Base-by-base conservation (phyloP, 2,888 invertebrate genomes). In the Adelphocoris suturalis region DNA sequence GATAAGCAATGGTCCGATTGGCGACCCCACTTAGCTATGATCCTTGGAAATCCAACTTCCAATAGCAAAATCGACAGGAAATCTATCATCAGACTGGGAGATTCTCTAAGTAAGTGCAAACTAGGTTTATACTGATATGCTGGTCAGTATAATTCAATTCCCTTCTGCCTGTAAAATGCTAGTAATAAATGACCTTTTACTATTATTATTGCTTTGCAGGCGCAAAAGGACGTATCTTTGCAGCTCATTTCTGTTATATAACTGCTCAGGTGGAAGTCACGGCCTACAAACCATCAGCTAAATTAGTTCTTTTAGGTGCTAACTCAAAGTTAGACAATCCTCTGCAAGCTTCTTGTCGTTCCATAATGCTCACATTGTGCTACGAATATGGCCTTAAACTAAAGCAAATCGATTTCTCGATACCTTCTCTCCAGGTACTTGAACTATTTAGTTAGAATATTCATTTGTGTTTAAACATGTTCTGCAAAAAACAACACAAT, bases 231-330 rank as follows among this genome's bases (percentile, higher is more conserved):
- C 97, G 97, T 92, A 94, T 97, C 89, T 96, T 96, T 94, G 98
- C 98, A 0, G 98, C 99, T 37, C 99, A 99, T 93, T 98, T 99
- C 94, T 99, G 99, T 94, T 99, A 99, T 94, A 94, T 99, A 92
- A 96, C 98, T 94, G 98, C 97, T 0, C 96, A 97, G 92, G 95
- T 95, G 90, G 95, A 94, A 85, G 95, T 95, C 93, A 94, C 94
- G 37, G 93, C 86, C 12, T 92, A 90, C 91, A 80, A 90, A 89
- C 86, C 91, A 47, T 86, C 90, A 9, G 94, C 95, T 2, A 97
- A 97, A 92, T 94, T 98, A 91, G 96, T 97, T 86, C 95, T 99
- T 81, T 95, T 99, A 91, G 97, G 98, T 90, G 95, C 97, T 9
- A 96, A 96, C 92, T 95, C 96, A 91, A 94, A 95, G 90, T 94